Evolutionary conservation across 2,888 invertebrate genomes (phyloP).

Genomic region (Epinotia demarniana): DNA sequence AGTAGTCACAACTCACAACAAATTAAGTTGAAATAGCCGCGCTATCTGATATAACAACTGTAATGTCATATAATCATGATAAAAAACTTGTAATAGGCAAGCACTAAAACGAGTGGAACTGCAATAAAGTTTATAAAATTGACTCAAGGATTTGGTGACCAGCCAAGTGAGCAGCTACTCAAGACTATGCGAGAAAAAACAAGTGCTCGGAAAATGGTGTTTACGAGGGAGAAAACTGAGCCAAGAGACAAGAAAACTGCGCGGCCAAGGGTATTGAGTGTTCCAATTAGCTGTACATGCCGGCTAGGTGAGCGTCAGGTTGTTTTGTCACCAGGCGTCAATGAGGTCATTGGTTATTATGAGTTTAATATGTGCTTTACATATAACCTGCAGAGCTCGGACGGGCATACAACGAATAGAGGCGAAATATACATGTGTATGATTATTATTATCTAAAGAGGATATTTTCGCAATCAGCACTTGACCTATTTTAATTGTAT

Average conservation of each 20-base stretch:
- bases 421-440: too few relatives aligned
- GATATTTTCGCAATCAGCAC: too few relatives aligned
- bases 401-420: too few relatives aligned
- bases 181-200: neutral
- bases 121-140: neutral
- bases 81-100: neutral
- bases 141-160: neutral
- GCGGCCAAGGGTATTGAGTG: neutral
- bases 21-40: too few relatives aligned
- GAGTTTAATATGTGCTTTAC: too few relatives aligned
- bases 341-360: too few relatives aligned
- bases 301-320: neutral
- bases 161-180: neutral
- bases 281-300: neutral
- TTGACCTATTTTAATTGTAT: too few relatives aligned
- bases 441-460: too few relatives aligned
- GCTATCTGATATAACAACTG: too few relatives aligned
- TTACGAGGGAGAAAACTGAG: neutral
- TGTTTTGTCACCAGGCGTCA: neutral
- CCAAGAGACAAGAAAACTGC: neutral
- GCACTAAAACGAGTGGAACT: neutral
- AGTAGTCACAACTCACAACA: too few relatives aligned
- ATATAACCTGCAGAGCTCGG: too few relatives aligned
- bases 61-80: neutral
- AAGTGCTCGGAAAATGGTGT: constrained; percentile 1